These are phyloP conservation scores for Rhopalosiphum nymphaeae DNA, from an alignment of 2,888 invertebrate species.

Conservation along the genomic window DNA sequence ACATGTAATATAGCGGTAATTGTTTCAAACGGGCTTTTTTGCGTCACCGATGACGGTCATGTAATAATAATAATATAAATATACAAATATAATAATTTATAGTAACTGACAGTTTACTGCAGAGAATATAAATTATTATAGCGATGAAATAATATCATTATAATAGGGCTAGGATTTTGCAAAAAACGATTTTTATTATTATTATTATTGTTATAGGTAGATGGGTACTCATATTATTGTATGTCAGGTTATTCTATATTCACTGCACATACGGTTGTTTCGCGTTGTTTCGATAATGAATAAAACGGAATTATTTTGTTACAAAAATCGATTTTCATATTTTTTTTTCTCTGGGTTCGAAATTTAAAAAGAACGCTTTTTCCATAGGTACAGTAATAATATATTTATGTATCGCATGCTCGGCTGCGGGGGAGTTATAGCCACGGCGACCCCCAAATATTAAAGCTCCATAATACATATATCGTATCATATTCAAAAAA, in stretches of 20 bases:
- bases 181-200: background rate
- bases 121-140: background rate
- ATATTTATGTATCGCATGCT: background rate
- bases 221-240: background rate
- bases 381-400: background rate
- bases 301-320: background rate
- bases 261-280: background rate
- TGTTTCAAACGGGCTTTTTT: background rate
- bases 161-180: background rate
- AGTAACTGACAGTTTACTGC: background rate
- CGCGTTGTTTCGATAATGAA: background rate
- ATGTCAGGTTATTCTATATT: background rate
- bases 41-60: background rate
- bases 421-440: background rate
- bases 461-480: background rate
- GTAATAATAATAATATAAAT: background rate
- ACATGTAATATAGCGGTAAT: background rate
- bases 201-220: background rate
- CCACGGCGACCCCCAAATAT: background rate
- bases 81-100: background rate
- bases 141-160: background rate
- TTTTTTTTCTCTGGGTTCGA: background rate
- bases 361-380: background rate
- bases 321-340: background rate
- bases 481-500: background rate